phyloP scores from a whole-genome alignment of 2,888 invertebrate genomes.

The Rhagium mordax region DNA sequence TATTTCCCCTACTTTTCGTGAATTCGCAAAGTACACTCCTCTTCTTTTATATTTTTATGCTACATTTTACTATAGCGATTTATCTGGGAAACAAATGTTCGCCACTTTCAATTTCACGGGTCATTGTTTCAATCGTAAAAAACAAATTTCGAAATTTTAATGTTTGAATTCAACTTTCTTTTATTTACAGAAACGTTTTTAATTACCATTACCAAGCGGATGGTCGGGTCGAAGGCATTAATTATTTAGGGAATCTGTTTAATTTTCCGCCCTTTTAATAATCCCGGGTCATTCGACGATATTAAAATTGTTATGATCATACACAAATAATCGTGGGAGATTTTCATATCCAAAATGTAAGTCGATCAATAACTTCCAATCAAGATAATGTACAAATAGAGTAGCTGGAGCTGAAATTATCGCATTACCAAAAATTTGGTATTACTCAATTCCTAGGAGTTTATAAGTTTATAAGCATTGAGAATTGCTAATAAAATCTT shows the following conservation, averaged over 20 bases:
- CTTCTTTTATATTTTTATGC: conserved; percentile 50
- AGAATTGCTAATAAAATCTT: no score
- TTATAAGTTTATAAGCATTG: no score
- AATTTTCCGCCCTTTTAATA: background rate
- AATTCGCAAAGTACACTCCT: conserved; percentile 39
- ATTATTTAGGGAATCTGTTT: background rate
- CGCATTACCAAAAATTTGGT: no score
- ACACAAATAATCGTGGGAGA: no score
- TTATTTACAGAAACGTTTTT: background rate
- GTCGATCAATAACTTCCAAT: no score
- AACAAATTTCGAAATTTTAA: conserved; percentile 16
- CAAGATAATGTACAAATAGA: no score
- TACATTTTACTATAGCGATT: conserved; percentile 47
- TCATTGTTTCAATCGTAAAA: conserved; percentile 41
- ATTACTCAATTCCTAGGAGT: no score
- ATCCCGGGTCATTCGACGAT: background rate
- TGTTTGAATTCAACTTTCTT: conserved; percentile 5
- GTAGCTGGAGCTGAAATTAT: no score
- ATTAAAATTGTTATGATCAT: background rate
- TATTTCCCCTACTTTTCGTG: conserved; percentile 48
- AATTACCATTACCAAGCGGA: background rate
- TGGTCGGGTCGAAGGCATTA: background rate
- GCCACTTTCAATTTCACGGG: conserved; percentile 49
- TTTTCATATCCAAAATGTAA: no score
- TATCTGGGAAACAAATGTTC: conserved; percentile 41